Evolutionary conservation across 2,797 vertebrate species (phyloP).

Genomic region (Eidolon dupreanum): DNA sequence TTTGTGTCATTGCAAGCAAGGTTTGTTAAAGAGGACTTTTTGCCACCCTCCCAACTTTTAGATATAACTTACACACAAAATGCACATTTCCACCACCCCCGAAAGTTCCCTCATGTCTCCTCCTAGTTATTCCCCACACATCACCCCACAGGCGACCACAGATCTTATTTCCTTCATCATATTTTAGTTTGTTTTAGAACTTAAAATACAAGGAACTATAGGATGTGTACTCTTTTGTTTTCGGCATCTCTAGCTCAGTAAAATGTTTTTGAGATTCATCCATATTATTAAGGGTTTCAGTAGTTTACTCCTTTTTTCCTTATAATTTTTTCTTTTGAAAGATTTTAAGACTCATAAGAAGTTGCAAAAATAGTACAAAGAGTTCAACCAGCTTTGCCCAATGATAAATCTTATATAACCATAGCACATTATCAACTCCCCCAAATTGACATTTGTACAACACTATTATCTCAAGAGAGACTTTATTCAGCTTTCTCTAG

Average conservation of each 20-base stretch:
- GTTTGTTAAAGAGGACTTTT: neutral
- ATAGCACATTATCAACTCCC: neutral
- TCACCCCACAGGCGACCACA: neutral
- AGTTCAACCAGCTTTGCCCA: neutral
- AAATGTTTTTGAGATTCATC: slow-evolving; percentile 5
- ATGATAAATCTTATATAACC: neutral
- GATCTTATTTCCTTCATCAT: neutral
- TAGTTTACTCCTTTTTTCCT: neutral
- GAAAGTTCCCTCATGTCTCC: neutral
- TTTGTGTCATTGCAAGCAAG: neutral
- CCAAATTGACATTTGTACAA: neutral
- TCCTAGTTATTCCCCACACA: neutral
- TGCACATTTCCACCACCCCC: neutral
- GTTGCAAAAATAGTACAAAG: neutral
- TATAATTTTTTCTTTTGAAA: neutral
- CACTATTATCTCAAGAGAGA: neutral
- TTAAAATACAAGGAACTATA: neutral
- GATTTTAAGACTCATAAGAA: neutral
- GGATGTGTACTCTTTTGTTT: neutral
- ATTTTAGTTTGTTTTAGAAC: slow-evolving; percentile 19
- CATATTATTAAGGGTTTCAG: neutral
- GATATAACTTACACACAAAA: neutral
- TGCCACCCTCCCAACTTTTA: neutral
- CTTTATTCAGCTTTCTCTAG: neutral
- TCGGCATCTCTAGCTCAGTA: neutral